Base-by-base conservation (phyloP, 2,888 invertebrate species). In the Epistrophella euchroma region DNA sequence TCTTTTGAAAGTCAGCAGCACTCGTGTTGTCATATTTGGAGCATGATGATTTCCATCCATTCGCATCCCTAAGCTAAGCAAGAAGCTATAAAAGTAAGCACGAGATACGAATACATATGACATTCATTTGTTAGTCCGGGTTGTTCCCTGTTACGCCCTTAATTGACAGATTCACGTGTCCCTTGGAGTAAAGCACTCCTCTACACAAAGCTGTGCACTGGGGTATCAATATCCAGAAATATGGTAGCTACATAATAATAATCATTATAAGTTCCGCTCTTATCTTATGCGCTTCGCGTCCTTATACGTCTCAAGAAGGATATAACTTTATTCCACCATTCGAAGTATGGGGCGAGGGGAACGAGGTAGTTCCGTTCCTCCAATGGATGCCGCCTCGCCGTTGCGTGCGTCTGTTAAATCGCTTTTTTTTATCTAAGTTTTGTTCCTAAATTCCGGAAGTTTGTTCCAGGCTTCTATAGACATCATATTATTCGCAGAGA, bases 121-220 rank as follows among this genome's bases (percentile, higher is more conserved):
- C 47, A 80, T 68, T 72, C 71, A 76, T 71, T 76, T 72, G 66
- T 52, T 68, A 62, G 58, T 28, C 47, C 22, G 37, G 40, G 37
- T 58, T 50, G 58, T 58, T 71, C 66, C 58, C 50, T 50, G 50
- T 66, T 71, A 55, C 47, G 22, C 55, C 58, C 71, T 52, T 84
- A 84, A 84, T 79, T 80, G 80, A 72, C 74, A 79, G 80, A 77
- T 85, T 85, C 73, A 77, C 81, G 70, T 85, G 81, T 40, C 40
- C 73, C 47, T 76, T 66, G 66, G 52, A 58, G 58, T 50, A 15
- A n/a, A 35, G 66, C 15, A 32, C 35, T 70, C 60, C 43, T 70
- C 37, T 52, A 32, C 32, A 50, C 45, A 35, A 22, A 55, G 25
- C 62, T 56, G 62, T 77, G 60, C 68, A 52, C 17, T 66, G 35